These are phyloP conservation scores for Drepana arcuata DNA, from an alignment of 1,140 invertebrate genomes.

Conservation along the genomic window DNA sequence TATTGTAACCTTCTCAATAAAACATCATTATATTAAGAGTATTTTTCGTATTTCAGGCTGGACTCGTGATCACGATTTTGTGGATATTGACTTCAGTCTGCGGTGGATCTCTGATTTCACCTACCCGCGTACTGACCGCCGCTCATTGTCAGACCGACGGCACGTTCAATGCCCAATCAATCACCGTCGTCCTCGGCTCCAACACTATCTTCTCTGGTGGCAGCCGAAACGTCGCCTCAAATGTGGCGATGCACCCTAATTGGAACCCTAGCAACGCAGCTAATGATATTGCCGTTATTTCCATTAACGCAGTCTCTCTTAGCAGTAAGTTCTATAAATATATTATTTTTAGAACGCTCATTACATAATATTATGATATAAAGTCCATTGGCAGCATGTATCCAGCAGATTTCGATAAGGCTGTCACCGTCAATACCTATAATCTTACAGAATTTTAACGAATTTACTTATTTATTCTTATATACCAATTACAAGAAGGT, in stretches of 20 bases:
- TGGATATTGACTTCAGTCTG: constrained; percentile 28
- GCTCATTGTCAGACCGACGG: constrained; percentile 37
- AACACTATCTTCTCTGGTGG: constrained; percentile 32
- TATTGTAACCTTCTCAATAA: too few relatives aligned
- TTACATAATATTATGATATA: too few relatives aligned
- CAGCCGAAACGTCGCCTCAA: constrained; percentile 15
- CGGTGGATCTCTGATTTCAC: constrained; percentile 28
- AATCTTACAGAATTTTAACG: too few relatives aligned
- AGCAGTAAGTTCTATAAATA: constrained; percentile 30
- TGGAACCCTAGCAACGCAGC: constrained; percentile 18
- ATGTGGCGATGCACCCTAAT: constrained; percentile 24
- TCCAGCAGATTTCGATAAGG: too few relatives aligned
- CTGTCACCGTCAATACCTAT: too few relatives aligned
- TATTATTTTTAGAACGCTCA: too few relatives aligned
- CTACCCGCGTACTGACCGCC: constrained; percentile 28
- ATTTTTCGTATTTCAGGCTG: constrained; percentile 33
- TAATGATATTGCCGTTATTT: constrained; percentile 36
- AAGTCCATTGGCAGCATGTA: too few relatives aligned
- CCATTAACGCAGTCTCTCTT: constrained; percentile 16
- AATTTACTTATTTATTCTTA: too few relatives aligned
- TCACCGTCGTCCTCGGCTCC: constrained; percentile 32
- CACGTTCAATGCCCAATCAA: constrained; percentile 10
- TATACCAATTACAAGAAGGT: too few relatives aligned
- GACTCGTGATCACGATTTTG: constrained; percentile 28
- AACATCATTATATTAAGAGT: too few relatives aligned